Evolutionary conservation across 2,888 invertebrate genomes (phyloP), one percentile per base, ranked within the genome.

Genomic region (Maniola hyperantus): DNA sequence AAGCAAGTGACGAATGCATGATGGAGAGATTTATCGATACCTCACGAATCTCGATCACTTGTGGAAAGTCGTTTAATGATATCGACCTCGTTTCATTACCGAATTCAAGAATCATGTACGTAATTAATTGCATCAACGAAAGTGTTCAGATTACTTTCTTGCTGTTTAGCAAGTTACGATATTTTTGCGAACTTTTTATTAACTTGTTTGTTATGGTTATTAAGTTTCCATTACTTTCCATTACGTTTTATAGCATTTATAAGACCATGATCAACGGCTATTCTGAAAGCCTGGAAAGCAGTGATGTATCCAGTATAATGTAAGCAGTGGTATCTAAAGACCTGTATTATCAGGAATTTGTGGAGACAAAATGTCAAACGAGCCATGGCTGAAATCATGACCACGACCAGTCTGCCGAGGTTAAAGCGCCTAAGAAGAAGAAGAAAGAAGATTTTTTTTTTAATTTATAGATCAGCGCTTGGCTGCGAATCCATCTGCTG

Each of bases 41-140:
- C 77, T 79, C 81, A 82, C 82, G 81, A 81, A 75, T 77, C 73
- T 77, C 73, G 74, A 77, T 68, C 73, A 70, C 63, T 68, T 73
- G 79, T 82, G 79, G 86, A 88, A 86, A 87, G 86, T 85, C 79
- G 75, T 80, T 83, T 82, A 82, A 84, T 79, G 81, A 81, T 78
- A 77, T 72, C 75, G 84, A 74, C 82, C 83, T 73, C 77, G 77
- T 81, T 85, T 74, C 72, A 71, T 70, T 65, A 55, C 55, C 18
- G 55, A 65, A 66, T 18, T 50, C 65, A 64, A 67, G 66, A 64
- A 67, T 55, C 62, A 53, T 34, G 51, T 54, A 55, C 65, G 60
- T 66, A 60, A 64, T 67, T 70, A 67, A 70, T 70, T 46, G 68
- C 64, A 70, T 64, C 64, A 65, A 71, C 51, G 70, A 70, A 70